These are phyloP conservation scores for Lobophora halterata DNA, from an alignment of 2,888 invertebrate genomes.

Conservation along the genomic window DNA sequence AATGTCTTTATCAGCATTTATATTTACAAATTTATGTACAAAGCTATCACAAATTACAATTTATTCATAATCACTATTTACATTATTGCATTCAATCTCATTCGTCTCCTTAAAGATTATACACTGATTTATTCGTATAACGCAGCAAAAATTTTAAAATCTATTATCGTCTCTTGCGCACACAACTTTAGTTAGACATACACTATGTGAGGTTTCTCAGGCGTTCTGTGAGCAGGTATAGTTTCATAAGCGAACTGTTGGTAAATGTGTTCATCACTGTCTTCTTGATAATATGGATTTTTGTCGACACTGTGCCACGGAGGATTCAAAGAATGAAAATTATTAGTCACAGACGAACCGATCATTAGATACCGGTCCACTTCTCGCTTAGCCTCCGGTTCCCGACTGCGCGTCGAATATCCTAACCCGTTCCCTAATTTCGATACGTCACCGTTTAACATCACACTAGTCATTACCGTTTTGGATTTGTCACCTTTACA, in stretches of 20 bases:
- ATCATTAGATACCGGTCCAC: slow-evolving; percentile 77
- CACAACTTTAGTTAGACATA: slow-evolving; percentile 80
- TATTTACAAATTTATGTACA: slow-evolving; percentile 78
- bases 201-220: slow-evolving; percentile 81
- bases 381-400: slow-evolving; percentile 71
- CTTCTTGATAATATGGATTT: slow-evolving; percentile 73
- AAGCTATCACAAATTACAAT: slow-evolving; percentile 79
- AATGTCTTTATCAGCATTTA: slow-evolving; percentile 64
- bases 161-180: slow-evolving; percentile 65
- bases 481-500: slow-evolving; percentile 78
- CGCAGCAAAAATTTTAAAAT: slow-evolving; percentile 60
- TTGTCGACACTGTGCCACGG: slow-evolving; percentile 78
- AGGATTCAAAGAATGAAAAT: slow-evolving; percentile 75
- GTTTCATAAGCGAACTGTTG: slow-evolving; percentile 78
- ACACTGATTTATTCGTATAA: slow-evolving; percentile 52
- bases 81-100: slow-evolving; percentile 75
- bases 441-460: slow-evolving; percentile 75
- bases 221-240: slow-evolving; percentile 75
- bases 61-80: slow-evolving; percentile 76
- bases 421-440: slow-evolving; percentile 75
- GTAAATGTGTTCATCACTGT: slow-evolving; percentile 76
- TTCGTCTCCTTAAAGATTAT: slow-evolving; percentile 54
- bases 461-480: slow-evolving; percentile 77
- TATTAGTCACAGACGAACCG: slow-evolving; percentile 74
- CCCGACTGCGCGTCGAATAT: slow-evolving; percentile 71